Evolutionary conservation across 2,888 invertebrate genomes (phyloP).

Genomic region (Zelleria hepariella): DNA sequence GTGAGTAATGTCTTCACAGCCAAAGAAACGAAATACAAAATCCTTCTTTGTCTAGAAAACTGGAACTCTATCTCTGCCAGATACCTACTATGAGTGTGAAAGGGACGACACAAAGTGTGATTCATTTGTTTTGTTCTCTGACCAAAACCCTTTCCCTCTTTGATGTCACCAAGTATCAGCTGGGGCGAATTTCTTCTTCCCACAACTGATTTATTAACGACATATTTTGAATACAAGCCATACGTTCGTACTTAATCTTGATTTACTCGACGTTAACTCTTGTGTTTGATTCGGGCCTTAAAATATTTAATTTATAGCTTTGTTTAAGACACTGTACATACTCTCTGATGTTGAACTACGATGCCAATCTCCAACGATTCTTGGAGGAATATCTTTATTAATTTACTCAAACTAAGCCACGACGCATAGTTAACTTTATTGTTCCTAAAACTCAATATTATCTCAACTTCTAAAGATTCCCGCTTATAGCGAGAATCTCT

Average conservation of each 20-base stretch:
- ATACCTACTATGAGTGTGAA: not conserved
- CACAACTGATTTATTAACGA: slow-evolving; percentile 55
- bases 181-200: slow-evolving; percentile 56
- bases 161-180: slow-evolving; percentile 54
- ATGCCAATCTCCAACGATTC: not conserved
- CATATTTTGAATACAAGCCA: slow-evolving; percentile 55
- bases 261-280: slow-evolving; percentile 53
- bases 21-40: not conserved
- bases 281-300: slow-evolving; percentile 41
- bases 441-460: slow-evolving; percentile 24
- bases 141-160: slow-evolving; percentile 35
- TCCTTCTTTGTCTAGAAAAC: not conserved
- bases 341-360: slow-evolving; percentile 17
- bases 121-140: slow-evolving; percentile 21
- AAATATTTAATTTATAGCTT: slow-evolving; percentile 39
- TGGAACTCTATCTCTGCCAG: not conserved
- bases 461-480: slow-evolving; percentile 4
- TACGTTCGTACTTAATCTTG: slow-evolving; percentile 58
- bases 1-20: not conserved
- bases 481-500: slow-evolving; percentile 23
- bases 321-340: slow-evolving; percentile 28
- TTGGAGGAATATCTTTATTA: not conserved
- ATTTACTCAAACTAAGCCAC: not conserved
- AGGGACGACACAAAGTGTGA: not conserved
- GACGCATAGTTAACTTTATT: slow-evolving; percentile 45